A percentile compares a stretch with the other conserved stretches of the same genome.
phyloP scores from a whole-genome alignment of 2,888 invertebrate genomes.

The Acanthosepion lycidas region DNA sequence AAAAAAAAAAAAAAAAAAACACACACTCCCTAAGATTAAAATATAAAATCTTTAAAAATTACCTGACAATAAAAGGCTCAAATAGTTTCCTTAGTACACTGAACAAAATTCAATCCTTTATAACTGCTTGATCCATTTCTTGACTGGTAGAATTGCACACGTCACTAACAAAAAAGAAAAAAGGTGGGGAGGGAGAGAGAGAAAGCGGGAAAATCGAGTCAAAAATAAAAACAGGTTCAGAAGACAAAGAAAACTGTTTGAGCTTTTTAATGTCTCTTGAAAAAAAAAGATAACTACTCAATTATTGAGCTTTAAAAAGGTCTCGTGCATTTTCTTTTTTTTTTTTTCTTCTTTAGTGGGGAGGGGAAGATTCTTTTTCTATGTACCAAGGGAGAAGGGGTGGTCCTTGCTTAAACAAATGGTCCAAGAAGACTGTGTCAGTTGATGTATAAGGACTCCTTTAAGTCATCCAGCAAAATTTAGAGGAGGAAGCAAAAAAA shows the following conservation, averaged over 20 bases:
- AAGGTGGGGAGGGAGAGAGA: too few relatives aligned
- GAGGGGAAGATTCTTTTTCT: not conserved
- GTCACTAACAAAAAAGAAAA: too few relatives aligned
- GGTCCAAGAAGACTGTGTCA: not conserved
- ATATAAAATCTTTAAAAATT: too few relatives aligned
- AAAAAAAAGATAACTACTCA: not conserved
- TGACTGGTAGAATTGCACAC: not conserved
- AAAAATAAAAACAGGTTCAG: not conserved
- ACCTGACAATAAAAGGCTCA: not conserved
- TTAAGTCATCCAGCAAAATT: constrained; percentile 21
- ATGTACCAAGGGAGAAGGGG: not conserved
- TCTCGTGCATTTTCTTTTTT: not conserved
- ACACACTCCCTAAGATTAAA: too few relatives aligned
- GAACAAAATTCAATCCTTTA: not conserved
- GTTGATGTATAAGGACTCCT: not conserved
- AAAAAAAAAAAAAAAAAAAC: too few relatives aligned
- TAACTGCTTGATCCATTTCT: not conserved
- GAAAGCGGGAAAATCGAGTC: not conserved
- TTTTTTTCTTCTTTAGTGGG: not conserved
- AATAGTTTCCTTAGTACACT: not conserved
- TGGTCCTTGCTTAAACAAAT: not conserved
- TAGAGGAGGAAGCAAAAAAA: not conserved
- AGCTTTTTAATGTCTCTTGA: constrained; percentile 33
- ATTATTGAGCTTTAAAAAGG: not conserved
- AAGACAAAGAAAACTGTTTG: constrained; percentile 16